A percentile compares a stretch with the other conserved stretches of the same genome.
Evolutionary conservation across 2,797 vertebrate genomes (phyloP).

Genomic region (Gymnocypris eckloni): DNA sequence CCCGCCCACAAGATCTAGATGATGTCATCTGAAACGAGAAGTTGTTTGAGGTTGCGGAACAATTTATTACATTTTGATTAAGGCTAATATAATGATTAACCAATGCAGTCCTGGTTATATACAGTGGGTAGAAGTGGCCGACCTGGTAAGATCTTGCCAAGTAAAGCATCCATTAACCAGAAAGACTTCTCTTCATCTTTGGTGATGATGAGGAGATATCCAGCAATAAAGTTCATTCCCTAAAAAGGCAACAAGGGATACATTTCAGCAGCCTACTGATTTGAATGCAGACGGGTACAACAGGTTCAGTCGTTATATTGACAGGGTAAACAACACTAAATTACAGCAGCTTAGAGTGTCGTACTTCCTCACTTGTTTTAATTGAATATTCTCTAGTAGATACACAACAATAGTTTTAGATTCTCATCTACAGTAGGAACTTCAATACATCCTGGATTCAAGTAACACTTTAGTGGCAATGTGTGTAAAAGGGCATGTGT

Average conservation of each 20-base stretch:
- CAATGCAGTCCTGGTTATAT: background rate
- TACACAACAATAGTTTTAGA: constrained; percentile 20
- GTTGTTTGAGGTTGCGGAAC: background rate
- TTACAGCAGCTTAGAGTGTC: background rate
- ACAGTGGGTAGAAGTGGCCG: constrained; percentile 52
- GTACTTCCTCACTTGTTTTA: constrained; percentile 7
- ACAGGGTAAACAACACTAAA: constrained; percentile 43
- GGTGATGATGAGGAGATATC: constrained; percentile 93
- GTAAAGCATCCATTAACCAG: constrained; percentile 92
- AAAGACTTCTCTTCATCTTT: constrained; percentile 94
- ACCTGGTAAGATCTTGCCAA: constrained; percentile 93
- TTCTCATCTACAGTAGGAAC: constrained; percentile 20
- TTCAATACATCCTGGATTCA: constrained; percentile 25
- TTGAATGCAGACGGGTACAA: constrained; percentile 18
- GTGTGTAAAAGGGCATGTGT: background rate
- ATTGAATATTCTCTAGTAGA: background rate
- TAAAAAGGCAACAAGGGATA: constrained; percentile 61
- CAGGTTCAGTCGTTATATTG: constrained; percentile 43
- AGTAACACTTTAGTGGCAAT: background rate
- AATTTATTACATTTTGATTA: background rate
- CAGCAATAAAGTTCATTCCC: constrained; percentile 98
- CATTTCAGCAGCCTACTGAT: constrained; percentile 6
- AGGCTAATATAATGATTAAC: background rate
- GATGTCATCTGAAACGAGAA: background rate
- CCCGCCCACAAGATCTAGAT: background rate